Conservation (phyloP, 2,888 invertebrate genomes). For the Onthophagus sagittarius region DNA sequence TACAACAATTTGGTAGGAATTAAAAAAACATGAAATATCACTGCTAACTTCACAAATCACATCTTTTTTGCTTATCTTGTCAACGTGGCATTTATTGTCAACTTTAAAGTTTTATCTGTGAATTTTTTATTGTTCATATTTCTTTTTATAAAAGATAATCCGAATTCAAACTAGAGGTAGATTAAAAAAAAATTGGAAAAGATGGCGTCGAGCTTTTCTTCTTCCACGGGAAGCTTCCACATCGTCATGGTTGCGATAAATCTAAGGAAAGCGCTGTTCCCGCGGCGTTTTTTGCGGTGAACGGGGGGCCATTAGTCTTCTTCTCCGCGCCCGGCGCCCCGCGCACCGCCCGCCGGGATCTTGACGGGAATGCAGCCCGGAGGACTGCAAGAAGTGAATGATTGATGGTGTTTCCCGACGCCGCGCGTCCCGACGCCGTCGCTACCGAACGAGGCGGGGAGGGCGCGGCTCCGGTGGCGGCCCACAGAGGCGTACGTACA, state of each 20-base stretch:
- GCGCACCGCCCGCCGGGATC: not conserved
- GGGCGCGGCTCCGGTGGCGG: not conserved
- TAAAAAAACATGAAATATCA: no score
- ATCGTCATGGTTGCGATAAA: not conserved
- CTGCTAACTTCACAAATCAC: no score
- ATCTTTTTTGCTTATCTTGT: no score
- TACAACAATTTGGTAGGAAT: no score
- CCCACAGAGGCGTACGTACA: not conserved
- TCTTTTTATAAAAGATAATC: no score
- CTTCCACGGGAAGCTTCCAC: no score
- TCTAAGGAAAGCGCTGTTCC: not conserved
- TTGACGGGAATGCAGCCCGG: slow-evolving; percentile 3
- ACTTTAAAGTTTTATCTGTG: no score
- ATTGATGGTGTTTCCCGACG: slow-evolving; percentile 10
- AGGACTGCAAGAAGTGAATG: slow-evolving; percentile 12
- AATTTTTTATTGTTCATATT: no score
- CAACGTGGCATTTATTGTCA: no score
- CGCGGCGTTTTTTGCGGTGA: not conserved
- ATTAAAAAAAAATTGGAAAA: no score
- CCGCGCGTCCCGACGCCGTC: slow-evolving; percentile 6
- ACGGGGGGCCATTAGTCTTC: not conserved
- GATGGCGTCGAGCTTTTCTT: no score
- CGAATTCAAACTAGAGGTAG: no score
- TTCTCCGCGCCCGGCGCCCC: not conserved
- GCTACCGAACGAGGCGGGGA: not conserved